Percentiles rank a stretch among this genome's conserved stretches.
Evolutionary conservation across 2,797 vertebrate genomes (phyloP).

Genomic region (Trematomus bernacchii): DNA sequence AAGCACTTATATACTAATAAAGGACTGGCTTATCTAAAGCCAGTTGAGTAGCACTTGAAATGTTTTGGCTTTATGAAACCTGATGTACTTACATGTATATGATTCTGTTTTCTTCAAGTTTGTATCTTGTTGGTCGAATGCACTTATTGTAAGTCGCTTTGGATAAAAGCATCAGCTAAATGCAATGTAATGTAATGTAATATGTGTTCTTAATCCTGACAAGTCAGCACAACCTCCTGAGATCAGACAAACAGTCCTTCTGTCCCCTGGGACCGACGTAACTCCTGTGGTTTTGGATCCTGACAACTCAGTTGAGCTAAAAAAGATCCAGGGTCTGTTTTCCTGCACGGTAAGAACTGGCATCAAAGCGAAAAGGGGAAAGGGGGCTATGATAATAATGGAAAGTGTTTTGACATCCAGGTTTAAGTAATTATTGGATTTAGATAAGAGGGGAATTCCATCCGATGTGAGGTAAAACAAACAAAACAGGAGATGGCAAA

Average conservation of each 20-base stretch:
- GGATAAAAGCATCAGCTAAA: too few relatives aligned
- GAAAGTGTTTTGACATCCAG: conserved; percentile 83
- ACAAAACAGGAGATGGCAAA: conserved; percentile 74
- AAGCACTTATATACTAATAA: too few relatives aligned
- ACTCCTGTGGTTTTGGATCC: conserved; percentile 58
- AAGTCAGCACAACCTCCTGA: conserved; percentile 61
- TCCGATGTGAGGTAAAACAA: conserved; percentile 76
- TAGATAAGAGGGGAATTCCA: conserved; percentile 85
- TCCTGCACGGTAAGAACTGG: conserved; percentile 59
- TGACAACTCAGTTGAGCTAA: conserved; percentile 65
- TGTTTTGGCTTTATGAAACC: too few relatives aligned
- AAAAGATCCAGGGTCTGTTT: conserved; percentile 58
- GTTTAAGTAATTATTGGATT: conserved; percentile 86
- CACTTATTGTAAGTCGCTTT: too few relatives aligned
- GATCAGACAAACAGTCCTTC: conserved; percentile 57
- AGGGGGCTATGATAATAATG: conserved; percentile 70
- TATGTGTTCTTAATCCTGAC: conserved; percentile 56
- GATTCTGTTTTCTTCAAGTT: too few relatives aligned
- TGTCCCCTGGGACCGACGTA: conserved; percentile 47
- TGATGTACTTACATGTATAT: too few relatives aligned
- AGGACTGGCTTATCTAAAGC: too few relatives aligned
- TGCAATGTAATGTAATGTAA: too few relatives aligned
- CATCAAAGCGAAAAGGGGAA: conserved; percentile 69
- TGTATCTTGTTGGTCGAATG: too few relatives aligned
- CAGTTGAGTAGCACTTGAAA: too few relatives aligned